phyloP scores from a whole-genome alignment of 92 coral and sea anemone species.

The Plumapathes pennacea region DNA sequence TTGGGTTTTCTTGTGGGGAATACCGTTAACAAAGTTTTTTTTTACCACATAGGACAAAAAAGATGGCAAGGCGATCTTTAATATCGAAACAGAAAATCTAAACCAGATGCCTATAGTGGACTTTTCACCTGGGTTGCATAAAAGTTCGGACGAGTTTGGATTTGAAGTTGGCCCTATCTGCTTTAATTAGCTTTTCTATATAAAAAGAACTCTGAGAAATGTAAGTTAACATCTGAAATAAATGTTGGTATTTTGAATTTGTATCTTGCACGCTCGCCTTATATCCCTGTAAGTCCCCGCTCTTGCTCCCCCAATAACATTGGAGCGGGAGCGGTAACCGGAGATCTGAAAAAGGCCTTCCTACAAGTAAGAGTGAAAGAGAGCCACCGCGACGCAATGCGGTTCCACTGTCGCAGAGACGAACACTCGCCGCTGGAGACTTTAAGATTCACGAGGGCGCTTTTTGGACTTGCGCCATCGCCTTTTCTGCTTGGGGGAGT shows the following conservation, averaged over 20 bases:
- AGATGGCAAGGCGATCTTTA: conserved; percentile 92
- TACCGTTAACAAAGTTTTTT: not conserved
- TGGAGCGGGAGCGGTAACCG: conserved; percentile 26
- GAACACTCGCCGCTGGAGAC: no score
- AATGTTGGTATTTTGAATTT: no score
- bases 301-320: no score
- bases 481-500: conserved; percentile 47
- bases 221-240: no score
- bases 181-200: conserved; percentile 77
- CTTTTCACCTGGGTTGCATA: conserved; percentile 93
- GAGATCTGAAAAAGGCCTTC: conserved; percentile 42
- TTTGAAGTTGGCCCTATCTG: conserved; percentile 99
- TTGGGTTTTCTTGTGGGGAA: not conserved
- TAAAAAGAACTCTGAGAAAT: no score
- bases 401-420: conserved; percentile 11
- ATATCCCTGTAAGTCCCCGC: no score
- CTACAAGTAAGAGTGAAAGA: conserved; percentile 29
- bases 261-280: no score
- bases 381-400: conserved; percentile 31
- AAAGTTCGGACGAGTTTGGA: conserved; percentile 81
- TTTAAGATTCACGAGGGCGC: conserved; percentile 34
- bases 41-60: conserved; percentile 45
- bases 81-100: conserved; percentile 92
- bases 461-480: conserved; percentile 25
- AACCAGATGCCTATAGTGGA: conserved; percentile 98